A percentile compares a stretch with the other conserved stretches of the same genome.
Conservation (phyloP, 2,888 invertebrate species). For the Geophilus truncorum region DNA sequence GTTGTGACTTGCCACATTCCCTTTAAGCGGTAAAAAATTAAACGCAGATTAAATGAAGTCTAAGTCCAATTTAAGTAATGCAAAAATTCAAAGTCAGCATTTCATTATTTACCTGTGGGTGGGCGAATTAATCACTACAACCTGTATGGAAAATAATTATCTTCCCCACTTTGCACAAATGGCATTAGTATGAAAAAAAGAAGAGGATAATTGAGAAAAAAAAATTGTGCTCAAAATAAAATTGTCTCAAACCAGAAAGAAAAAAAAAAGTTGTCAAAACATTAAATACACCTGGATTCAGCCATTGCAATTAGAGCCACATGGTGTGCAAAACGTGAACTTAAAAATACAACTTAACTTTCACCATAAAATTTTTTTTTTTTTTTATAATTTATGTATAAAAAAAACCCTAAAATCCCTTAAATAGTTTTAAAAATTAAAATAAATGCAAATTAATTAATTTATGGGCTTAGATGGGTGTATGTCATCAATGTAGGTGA, state of each 20-base stretch:
- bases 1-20: not conserved
- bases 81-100: not conserved
- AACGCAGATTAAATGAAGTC: not conserved
- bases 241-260: not conserved
- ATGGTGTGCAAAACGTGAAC: not conserved
- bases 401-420: not conserved
- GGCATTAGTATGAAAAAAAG: not conserved
- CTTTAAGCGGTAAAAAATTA: not conserved
- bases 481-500: no score
- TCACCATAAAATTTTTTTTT: no score
- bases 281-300: not conserved
- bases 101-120: not conserved
- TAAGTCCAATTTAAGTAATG: not conserved
- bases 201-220: not conserved
- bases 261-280: not conserved
- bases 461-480: no score
- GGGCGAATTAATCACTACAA: not conserved
- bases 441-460: no score
- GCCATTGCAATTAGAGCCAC: not conserved
- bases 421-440: no score
- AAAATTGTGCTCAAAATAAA: not conserved
- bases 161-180: not conserved
- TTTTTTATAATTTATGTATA: no score
- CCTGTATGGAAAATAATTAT: not conserved
- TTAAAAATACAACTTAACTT: not conserved